Conservation (phyloP, 2,888 invertebrate genomes). For the Furcula furcula region DNA sequence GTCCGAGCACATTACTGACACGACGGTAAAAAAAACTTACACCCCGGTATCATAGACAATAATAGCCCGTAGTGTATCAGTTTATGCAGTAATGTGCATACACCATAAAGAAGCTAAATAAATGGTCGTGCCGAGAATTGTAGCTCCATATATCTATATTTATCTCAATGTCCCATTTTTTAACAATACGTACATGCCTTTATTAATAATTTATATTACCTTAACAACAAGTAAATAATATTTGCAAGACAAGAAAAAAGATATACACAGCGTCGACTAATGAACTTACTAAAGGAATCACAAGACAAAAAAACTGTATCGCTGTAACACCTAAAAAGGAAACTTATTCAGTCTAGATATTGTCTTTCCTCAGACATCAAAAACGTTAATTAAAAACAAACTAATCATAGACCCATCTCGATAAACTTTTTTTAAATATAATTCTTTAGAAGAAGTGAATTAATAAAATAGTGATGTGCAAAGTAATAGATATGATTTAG, state of each 20-base stretch:
- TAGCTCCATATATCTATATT: slow-evolving; percentile 42
- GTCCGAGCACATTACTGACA: slow-evolving; percentile 18
- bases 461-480: slow-evolving; percentile 28
- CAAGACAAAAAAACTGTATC: slow-evolving; percentile 40
- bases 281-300: slow-evolving; percentile 57
- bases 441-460: slow-evolving; percentile 47
- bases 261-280: slow-evolving; percentile 42
- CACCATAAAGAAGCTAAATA: slow-evolving; percentile 50
- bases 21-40: no score
- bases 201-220: slow-evolving; percentile 64
- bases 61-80: no score
- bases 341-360: slow-evolving; percentile 78
- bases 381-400: slow-evolving; percentile 64
- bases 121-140: slow-evolving; percentile 63
- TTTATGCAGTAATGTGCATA: slow-evolving; percentile 4
- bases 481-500: slow-evolving; percentile 17
- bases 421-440: slow-evolving; percentile 45
- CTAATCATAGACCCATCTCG: slow-evolving; percentile 47
- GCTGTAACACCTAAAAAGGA: slow-evolving; percentile 52
- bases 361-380: slow-evolving; percentile 73
- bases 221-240: slow-evolving; percentile 55
- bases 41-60: no score
- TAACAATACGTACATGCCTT: slow-evolving; percentile 61
- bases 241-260: slow-evolving; percentile 46
- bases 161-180: slow-evolving; percentile 50